Conservation (phyloP, 1,140 invertebrate genomes). For the Drosophila nikananu region DNA sequence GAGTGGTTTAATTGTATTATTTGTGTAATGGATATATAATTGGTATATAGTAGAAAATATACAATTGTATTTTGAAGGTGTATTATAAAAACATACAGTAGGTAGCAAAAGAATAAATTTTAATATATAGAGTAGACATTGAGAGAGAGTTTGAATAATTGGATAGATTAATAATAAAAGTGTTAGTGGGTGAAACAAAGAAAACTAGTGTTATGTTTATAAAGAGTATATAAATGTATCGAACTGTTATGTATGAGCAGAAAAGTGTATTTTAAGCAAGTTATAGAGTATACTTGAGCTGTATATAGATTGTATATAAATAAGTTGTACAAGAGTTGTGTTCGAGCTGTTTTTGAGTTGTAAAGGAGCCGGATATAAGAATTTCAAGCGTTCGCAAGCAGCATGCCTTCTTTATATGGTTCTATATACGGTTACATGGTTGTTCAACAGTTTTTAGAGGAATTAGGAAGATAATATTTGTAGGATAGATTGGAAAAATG, state of each 20-base stretch:
- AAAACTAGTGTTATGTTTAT: background rate
- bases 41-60: background rate
- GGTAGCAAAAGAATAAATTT: background rate
- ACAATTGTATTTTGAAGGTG: background rate
- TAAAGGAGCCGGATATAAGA: conserved; percentile 8
- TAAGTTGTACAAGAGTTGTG: background rate
- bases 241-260: background rate
- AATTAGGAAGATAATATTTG: conserved; percentile 21
- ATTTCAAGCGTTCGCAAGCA: conserved; percentile 65
- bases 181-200: background rate
- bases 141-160: background rate
- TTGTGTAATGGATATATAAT: background rate
- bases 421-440: conserved; percentile 8
- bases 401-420: conserved; percentile 52
- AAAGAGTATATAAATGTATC: conserved; percentile 5
- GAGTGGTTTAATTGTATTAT: background rate
- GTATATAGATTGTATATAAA: background rate
- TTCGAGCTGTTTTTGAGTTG: background rate
- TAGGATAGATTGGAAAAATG: conserved; percentile 23
- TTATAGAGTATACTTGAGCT: conserved; percentile 9
- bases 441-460: conserved; percentile 19
- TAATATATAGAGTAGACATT: background rate
- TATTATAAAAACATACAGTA: background rate
- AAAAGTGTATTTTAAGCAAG: background rate
- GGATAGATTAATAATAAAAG: background rate